Percentiles rank a stretch among this genome's conserved stretches.
These are phyloP conservation scores for Caenorhabditis sp. DNA, from an alignment of 2,888 invertebrate species.

Conservation along the genomic window DNA sequence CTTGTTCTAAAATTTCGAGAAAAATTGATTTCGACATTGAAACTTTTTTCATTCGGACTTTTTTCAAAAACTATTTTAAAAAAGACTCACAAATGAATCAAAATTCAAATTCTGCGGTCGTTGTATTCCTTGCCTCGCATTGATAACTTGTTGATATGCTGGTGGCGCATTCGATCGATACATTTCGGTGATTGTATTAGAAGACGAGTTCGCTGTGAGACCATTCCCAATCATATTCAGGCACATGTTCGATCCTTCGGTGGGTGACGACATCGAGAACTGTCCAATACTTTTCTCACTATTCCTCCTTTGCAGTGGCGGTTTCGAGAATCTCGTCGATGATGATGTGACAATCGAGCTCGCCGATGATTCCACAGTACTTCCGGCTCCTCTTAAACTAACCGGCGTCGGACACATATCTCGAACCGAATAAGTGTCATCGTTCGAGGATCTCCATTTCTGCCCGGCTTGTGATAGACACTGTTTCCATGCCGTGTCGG, in stretches of 20 bases:
- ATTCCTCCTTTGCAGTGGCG: constrained; percentile 39
- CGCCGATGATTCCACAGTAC: constrained; percentile 18
- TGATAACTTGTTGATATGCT: constrained; percentile 40
- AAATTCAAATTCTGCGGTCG: constrained; percentile 27
- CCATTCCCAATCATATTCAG: constrained; percentile 34
- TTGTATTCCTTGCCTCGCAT: constrained; percentile 18
- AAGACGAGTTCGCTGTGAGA: constrained; percentile 14
- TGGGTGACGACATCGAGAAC: constrained; percentile 38
- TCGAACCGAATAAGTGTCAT: constrained; percentile 28
- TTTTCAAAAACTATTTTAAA: no score
- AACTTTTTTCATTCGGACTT: no score
- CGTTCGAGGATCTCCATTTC: constrained; percentile 28
- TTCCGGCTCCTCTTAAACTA: background rate
- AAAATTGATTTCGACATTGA: no score
- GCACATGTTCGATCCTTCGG: constrained; percentile 24
- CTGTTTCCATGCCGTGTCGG: constrained; percentile 52
- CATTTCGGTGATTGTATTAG: constrained; percentile 39
- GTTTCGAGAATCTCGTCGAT: constrained; percentile 36
- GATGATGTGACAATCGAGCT: constrained; percentile 23
- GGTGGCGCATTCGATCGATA: constrained; percentile 21
- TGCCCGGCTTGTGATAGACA: constrained; percentile 41
- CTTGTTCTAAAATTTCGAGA: no score
- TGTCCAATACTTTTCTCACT: constrained; percentile 42
- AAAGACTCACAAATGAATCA: background rate
- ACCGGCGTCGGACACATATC: constrained; percentile 29